These are phyloP conservation scores for Bombus cullumanus DNA, from an alignment of 1,140 invertebrate species.

Conservation along the genomic window DNA sequence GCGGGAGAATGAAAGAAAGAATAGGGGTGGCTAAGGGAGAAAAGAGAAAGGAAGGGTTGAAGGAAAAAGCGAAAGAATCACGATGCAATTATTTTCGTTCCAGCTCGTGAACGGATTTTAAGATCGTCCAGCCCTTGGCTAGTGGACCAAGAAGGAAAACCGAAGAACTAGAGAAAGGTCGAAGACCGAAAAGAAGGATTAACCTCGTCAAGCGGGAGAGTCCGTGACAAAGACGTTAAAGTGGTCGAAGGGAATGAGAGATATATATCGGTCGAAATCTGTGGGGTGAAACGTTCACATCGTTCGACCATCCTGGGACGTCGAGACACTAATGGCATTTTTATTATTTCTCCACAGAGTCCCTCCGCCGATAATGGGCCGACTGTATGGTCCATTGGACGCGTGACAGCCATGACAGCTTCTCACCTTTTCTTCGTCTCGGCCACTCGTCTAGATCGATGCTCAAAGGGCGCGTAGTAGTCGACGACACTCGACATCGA, in stretches of 20 bases:
- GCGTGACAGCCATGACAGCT: constrained; percentile 77
- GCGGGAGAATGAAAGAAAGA: neutral
- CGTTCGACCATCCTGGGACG: constrained; percentile 58
- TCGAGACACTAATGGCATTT: constrained; percentile 81
- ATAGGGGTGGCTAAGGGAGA: neutral
- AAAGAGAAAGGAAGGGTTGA: constrained; percentile 33
- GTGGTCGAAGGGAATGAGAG: constrained; percentile 66
- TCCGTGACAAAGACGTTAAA: constrained; percentile 75
- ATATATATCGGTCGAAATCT: constrained; percentile 63
- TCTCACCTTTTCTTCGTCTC: constrained; percentile 67
- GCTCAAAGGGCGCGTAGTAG: neutral
- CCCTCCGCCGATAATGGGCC: constrained; percentile 69
- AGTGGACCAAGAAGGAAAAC: constrained; percentile 55
- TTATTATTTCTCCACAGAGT: constrained; percentile 79
- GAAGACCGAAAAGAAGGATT: constrained; percentile 76
- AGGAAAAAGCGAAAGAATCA: constrained; percentile 67
- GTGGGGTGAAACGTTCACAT: constrained; percentile 64
- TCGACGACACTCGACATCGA: neutral
- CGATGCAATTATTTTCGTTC: constrained; percentile 78
- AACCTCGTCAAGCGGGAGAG: constrained; percentile 76
- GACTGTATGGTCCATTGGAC: constrained; percentile 80
- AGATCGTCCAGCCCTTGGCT: constrained; percentile 50
- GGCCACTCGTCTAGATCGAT: constrained; percentile 4
- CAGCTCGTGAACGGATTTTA: constrained; percentile 72
- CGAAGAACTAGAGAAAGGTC: constrained; percentile 34